These are phyloP conservation scores for Falco naumanni DNA, from an alignment of 2,797 vertebrate genomes.

Conservation along the genomic window DNA sequence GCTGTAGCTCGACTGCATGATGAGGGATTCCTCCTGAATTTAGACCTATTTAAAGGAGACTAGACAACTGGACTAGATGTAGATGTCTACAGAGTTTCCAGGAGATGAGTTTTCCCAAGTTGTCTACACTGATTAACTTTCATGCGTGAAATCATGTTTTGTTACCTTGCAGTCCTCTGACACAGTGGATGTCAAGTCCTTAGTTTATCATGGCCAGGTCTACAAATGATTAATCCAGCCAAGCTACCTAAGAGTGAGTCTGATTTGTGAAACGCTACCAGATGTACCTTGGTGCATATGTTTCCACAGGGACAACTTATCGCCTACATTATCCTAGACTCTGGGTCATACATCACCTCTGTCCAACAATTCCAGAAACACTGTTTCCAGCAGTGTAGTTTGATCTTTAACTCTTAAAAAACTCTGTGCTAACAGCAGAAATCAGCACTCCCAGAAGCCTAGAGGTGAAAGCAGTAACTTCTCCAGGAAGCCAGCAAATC, in stretches of 20 bases:
- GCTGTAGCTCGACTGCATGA: neutral
- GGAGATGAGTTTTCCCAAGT: neutral
- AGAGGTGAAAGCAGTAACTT: neutral
- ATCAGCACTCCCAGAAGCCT: neutral
- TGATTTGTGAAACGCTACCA: neutral
- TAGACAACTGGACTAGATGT: neutral
- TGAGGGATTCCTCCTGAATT: neutral
- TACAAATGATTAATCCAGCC: neutral
- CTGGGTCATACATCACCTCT: neutral
- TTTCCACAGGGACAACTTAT: neutral
- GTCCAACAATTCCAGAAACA: neutral
- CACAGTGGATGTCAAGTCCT: neutral
- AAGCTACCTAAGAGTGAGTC: neutral
- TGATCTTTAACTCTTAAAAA: neutral
- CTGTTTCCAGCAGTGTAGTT: neutral
- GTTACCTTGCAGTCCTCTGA: neutral
- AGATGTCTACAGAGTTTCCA: neutral
- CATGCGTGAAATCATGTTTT: neutral
- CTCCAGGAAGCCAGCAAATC: neutral
- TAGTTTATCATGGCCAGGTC: neutral
- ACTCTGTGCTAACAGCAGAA: neutral
- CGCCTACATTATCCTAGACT: neutral
- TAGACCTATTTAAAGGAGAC: neutral
- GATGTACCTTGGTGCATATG: fast-evolving
- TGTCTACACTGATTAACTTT: neutral